phyloP scores from a whole-genome alignment of 2,888 invertebrate genomes.

The Scrobipalpa atriplicella region DNA sequence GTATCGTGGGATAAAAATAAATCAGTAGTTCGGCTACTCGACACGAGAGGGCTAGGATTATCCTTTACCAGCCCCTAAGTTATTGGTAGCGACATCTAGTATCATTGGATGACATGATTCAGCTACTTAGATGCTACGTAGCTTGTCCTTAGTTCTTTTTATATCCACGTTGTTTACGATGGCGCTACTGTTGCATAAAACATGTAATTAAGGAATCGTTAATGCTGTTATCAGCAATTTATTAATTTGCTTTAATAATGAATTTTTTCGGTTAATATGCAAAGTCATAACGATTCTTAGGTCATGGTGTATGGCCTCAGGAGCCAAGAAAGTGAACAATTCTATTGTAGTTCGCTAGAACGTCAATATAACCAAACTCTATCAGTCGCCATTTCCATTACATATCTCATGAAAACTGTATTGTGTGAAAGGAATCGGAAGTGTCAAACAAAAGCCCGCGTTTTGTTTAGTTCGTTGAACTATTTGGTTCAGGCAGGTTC shows the following conservation, averaged over 20 bases:
- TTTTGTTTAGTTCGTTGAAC: constrained; percentile 37
- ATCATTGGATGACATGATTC: not conserved
- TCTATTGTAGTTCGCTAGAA: not conserved
- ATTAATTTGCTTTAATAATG: not conserved
- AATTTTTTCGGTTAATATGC: not conserved
- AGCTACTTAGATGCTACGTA: too few species aligned
- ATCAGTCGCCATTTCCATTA: constrained; percentile 48
- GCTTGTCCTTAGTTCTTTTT: not conserved
- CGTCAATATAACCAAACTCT: constrained; percentile 18
- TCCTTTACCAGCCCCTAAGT: not conserved
- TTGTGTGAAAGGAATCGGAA: constrained; percentile 60
- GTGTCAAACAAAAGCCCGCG: constrained; percentile 58
- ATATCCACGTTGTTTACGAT: not conserved
- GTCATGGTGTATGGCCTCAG: not conserved
- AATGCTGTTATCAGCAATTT: not conserved
- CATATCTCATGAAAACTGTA: constrained; percentile 48
- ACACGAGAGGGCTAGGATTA: constrained; percentile 47
- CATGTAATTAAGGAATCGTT: constrained; percentile 9
- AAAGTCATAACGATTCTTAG: not conserved
- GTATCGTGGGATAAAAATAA: too few species aligned
- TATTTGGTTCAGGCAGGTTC: too few species aligned
- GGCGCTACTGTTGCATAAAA: not conserved
- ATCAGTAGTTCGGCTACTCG: constrained; percentile 44
- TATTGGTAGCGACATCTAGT: constrained; percentile 6
- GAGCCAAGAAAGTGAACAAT: not conserved